Evolutionary conservation across 2,797 vertebrate species (phyloP).

Genomic region (Babyrousa celebensis): DNA sequence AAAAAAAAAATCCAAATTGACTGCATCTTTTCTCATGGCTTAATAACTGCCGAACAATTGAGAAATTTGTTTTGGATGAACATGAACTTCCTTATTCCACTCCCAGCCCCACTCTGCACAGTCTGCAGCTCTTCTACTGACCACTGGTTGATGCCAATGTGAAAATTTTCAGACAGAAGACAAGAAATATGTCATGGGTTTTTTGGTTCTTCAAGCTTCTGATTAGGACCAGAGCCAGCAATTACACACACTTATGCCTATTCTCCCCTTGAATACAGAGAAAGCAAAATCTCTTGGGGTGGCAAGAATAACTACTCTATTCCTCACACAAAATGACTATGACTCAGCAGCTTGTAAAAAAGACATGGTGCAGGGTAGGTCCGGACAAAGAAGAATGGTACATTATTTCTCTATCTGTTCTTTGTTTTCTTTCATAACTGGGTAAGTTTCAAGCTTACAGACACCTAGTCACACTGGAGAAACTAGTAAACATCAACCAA

Average conservation of each 20-base stretch:
- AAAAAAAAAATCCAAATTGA: slow-evolving; percentile 45
- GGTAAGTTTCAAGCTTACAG: slow-evolving; percentile 23
- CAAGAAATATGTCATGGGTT: slow-evolving; percentile 62
- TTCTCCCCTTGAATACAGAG: slow-evolving; percentile 64
- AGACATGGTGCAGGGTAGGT: background rate
- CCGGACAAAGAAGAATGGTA: slow-evolving; percentile 33
- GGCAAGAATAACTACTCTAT: slow-evolving; percentile 29
- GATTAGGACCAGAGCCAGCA: slow-evolving; percentile 76
- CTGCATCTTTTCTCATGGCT: slow-evolving; percentile 70
- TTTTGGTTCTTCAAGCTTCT: slow-evolving; percentile 78
- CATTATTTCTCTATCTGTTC: background rate
- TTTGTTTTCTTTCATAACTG: slow-evolving; percentile 1
- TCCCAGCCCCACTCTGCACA: background rate
- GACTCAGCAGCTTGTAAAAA: slow-evolving; percentile 7
- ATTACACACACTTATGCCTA: slow-evolving; percentile 42
- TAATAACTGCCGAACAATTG: slow-evolving; percentile 58
- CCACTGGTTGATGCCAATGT: slow-evolving; percentile 61
- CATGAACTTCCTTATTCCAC: background rate
- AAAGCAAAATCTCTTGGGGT: background rate
- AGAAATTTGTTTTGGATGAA: slow-evolving; percentile 75
- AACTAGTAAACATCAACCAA: background rate
- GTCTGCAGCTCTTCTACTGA: slow-evolving; percentile 61
- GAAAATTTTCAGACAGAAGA: slow-evolving; percentile 74
- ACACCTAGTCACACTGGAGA: background rate
- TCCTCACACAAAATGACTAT: slow-evolving; percentile 2